These are phyloP conservation scores for Trissonchulus latispiculum DNA, from an alignment of 2,888 invertebrate species.

Conservation along the genomic window DNA sequence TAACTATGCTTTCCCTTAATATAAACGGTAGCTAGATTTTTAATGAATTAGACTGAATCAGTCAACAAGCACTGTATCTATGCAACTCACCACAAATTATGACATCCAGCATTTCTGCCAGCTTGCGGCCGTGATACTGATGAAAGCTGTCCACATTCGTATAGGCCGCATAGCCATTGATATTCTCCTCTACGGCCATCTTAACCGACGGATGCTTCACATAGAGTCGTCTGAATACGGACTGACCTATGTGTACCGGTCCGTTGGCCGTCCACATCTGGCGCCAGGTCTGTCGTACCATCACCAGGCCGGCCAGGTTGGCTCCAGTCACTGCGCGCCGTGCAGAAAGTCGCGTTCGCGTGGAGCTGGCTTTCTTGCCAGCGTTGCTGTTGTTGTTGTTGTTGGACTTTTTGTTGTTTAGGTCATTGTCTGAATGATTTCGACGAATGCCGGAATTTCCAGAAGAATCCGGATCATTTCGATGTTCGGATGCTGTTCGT, in stretches of 20 bases:
- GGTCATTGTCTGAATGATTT: neutral
- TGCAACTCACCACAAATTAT: neutral
- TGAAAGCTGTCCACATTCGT: neutral
- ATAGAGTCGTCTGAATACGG: neutral
- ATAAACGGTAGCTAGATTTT: too few species aligned
- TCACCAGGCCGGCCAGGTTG: neutral
- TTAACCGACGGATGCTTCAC: neutral
- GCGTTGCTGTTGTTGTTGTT: too few species aligned
- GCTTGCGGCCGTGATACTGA: neutral
- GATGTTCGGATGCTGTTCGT: too few species aligned
- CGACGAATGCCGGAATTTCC: neutral
- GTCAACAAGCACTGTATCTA: too few species aligned
- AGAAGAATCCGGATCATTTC: too few species aligned
- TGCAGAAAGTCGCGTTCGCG: neutral
- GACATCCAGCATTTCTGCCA: neutral
- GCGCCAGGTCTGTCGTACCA: neutral
- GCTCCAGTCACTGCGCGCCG: neutral
- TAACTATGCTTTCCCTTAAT: too few species aligned
- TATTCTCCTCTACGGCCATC: neutral
- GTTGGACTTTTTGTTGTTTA: neutral
- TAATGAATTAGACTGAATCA: too few species aligned
- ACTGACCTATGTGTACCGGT: neutral
- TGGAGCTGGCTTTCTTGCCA: neutral
- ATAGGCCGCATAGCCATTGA: neutral
- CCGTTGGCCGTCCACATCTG: neutral